A percentile compares a stretch with the other conserved stretches of the same genome.
Conservation (phyloP, 1,140 invertebrate species). For the Listronotus bonariensis region DNA sequence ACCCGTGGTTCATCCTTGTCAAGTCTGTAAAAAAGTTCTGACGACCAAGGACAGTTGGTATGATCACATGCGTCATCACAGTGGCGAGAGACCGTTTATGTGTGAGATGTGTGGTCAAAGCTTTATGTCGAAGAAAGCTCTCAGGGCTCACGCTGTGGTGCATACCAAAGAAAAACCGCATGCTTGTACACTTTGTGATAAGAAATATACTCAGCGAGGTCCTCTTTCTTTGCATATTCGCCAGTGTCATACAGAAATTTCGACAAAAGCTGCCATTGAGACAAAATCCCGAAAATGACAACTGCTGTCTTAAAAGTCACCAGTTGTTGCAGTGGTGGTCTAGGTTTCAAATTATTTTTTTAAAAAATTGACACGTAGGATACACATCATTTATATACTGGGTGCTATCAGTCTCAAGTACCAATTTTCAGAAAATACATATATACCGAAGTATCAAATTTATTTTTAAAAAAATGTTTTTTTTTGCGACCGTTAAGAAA, state of each 20-base stretch:
- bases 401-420: too few relatives aligned
- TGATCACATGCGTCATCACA: constrained; percentile 68
- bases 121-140: constrained; percentile 59
- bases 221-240: constrained; percentile 64
- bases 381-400: too few relatives aligned
- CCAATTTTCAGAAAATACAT: too few relatives aligned
- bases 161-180: constrained; percentile 52
- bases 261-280: constrained; percentile 57
- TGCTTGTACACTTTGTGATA: constrained; percentile 48
- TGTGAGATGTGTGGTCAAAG: constrained; percentile 67
- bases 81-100: constrained; percentile 72
- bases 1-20: constrained; percentile 57
- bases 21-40: constrained; percentile 55
- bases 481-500: too few relatives aligned
- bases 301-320: too few relatives aligned
- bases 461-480: too few relatives aligned
- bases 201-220: constrained; percentile 45
- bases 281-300: too few relatives aligned
- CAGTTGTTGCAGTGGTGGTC: too few relatives aligned
- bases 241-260: constrained; percentile 61
- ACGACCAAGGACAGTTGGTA: constrained; percentile 35
- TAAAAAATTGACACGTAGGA: too few relatives aligned
- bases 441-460: too few relatives aligned
- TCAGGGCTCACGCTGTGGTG: constrained; percentile 62
- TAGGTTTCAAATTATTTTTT: too few relatives aligned